Percentiles rank a stretch among this genome's conserved stretches.
These are phyloP conservation scores for Hylaeus volcanicus DNA, from an alignment of 1,140 invertebrate species.

Conservation along the genomic window DNA sequence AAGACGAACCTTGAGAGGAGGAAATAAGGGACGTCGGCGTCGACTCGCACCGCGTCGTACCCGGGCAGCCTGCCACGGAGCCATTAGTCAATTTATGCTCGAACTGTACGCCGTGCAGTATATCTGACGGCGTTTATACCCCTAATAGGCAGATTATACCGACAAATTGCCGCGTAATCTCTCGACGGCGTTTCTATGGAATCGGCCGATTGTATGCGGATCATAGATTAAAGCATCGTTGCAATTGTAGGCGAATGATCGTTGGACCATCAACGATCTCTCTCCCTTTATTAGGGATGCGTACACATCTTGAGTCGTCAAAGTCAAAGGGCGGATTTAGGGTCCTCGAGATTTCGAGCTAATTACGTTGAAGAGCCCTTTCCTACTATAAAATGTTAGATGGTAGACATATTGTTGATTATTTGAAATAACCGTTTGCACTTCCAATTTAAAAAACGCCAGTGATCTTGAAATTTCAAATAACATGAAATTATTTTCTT, in stretches of 20 bases:
- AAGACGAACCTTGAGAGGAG: no score
- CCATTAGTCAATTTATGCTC: slow-evolving; percentile 61
- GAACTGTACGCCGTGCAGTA: slow-evolving; percentile 3
- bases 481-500: no score
- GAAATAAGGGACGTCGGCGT: slow-evolving; percentile 1
- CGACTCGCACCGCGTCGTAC: background rate
- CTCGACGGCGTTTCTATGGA: slow-evolving; percentile 34
- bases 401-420: no score
- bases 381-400: no score
- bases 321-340: no score
- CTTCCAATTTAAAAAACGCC: no score
- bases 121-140: slow-evolving; percentile 38
- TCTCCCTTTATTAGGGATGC: no score
- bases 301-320: no score
- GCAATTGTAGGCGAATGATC: slow-evolving; percentile 2
- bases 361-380: no score
- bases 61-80: slow-evolving; percentile 10
- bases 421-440: no score
- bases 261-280: background rate
- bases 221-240: slow-evolving; percentile 55
- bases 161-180: slow-evolving; percentile 64
- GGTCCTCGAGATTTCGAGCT: no score
- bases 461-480: no score
- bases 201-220: slow-evolving; percentile 53
- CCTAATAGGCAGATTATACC: slow-evolving; percentile 58